phyloP scores from a whole-genome alignment of 2,888 invertebrate genomes.

The Pseudolycoriella hygida region DNA sequence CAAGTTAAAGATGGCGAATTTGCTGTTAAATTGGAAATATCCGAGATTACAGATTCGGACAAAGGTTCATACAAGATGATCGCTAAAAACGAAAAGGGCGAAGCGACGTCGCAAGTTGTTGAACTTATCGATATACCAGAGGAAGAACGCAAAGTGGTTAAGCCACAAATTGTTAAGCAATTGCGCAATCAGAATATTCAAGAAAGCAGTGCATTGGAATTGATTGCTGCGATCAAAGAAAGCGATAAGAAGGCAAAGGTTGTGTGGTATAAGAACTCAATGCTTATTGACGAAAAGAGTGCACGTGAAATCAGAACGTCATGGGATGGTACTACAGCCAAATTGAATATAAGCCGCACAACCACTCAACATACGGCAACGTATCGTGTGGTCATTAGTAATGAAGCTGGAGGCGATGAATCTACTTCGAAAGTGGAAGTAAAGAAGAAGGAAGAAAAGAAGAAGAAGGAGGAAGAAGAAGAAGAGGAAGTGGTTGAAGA shows the following conservation, averaged over 20 bases:
- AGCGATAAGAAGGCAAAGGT: slow-evolving; percentile 64
- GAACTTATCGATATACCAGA: slow-evolving; percentile 71
- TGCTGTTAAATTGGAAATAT: slow-evolving; percentile 76
- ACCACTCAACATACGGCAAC: slow-evolving; percentile 61
- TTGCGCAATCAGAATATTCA: slow-evolving; percentile 52
- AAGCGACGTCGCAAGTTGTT: slow-evolving; percentile 75
- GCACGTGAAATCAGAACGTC: slow-evolving; percentile 52
- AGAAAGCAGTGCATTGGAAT: slow-evolving; percentile 61
- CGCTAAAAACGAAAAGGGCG: slow-evolving; percentile 85
- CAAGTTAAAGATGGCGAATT: slow-evolving; percentile 59
- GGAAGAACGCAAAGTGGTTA: slow-evolving; percentile 54
- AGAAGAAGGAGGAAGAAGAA: slow-evolving; percentile 35
- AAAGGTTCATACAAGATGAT: slow-evolving; percentile 80
- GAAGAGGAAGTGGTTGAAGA: slow-evolving; percentile 32
- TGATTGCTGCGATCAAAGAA: slow-evolving; percentile 53
- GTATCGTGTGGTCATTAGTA: slow-evolving; percentile 73
- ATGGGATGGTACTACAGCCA: slow-evolving; percentile 69
- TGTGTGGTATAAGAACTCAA: slow-evolving; percentile 66
- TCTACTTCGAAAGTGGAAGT: slow-evolving; percentile 74
- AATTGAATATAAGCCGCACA: slow-evolving; percentile 58
- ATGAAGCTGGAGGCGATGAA: slow-evolving; percentile 82
- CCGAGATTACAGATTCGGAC: slow-evolving; percentile 59
- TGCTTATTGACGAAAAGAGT: slow-evolving; percentile 56
- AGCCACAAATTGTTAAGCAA: slow-evolving; percentile 63
- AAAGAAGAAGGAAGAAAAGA: slow-evolving; percentile 33